phyloP scores from a whole-genome alignment of 2,113 vertebrate genomes.

The Antechinus flavipes region DNA sequence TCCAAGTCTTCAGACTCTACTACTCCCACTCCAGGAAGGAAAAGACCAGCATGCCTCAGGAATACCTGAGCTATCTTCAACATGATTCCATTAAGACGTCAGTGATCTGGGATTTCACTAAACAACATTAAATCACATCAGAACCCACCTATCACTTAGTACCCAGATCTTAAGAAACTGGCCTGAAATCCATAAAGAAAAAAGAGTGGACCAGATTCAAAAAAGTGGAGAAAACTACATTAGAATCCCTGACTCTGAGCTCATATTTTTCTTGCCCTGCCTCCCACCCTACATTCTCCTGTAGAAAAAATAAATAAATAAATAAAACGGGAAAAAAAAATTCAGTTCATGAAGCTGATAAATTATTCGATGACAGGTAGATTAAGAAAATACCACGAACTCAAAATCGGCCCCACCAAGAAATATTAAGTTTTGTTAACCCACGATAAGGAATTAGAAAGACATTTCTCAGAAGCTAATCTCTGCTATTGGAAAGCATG shows the following conservation, averaged over 20 bases:
- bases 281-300: background rate
- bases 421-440: background rate
- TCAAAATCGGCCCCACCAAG: background rate
- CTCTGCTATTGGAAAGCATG: conserved; percentile 29
- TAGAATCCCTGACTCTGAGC: background rate
- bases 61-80: background rate
- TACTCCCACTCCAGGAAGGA: background rate
- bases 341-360: background rate
- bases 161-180: background rate
- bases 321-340: background rate
- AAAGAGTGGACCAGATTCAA: background rate
- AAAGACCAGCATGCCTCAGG: background rate
- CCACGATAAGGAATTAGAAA: background rate
- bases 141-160: background rate
- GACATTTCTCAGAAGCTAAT: background rate
- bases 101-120: background rate
- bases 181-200: background rate
- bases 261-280: background rate
- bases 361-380: background rate
- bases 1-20: background rate
- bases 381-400: background rate
- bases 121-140: background rate
- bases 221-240: background rate
- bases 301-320: background rate
- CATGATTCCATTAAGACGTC: background rate